Percentiles rank a stretch among this genome's conserved stretches.
These are phyloP conservation scores for Cryptotermes secundus DNA, from an alignment of 1,140 invertebrate genomes.

Conservation along the genomic window DNA sequence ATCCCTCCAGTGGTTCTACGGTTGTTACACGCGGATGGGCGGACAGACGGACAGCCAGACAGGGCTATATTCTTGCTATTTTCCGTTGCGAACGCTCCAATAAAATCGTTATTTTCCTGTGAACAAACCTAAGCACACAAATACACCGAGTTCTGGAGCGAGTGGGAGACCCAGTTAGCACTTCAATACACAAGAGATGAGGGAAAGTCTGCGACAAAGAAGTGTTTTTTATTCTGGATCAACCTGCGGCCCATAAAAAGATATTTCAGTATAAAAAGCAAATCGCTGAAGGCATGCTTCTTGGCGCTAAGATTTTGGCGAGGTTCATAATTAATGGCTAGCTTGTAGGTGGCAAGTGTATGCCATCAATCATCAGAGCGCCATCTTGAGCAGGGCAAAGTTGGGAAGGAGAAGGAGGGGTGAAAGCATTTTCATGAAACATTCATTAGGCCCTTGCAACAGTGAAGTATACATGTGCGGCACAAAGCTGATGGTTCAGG, in stretches of 20 bases:
- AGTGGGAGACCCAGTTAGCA: too few relatives aligned
- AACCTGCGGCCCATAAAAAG: not conserved
- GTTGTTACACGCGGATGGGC: too few relatives aligned
- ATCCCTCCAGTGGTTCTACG: too few relatives aligned
- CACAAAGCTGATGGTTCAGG: not conserved
- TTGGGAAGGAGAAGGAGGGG: not conserved
- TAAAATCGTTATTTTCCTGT: too few relatives aligned
- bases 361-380: slow-evolving; percentile 29
- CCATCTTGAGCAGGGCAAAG: slow-evolving; percentile 25
- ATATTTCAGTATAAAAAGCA: not conserved
- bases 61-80: too few relatives aligned
- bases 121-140: too few relatives aligned
- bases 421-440: slow-evolving; percentile 13
- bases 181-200: too few relatives aligned
- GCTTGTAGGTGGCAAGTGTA: slow-evolving; percentile 29
- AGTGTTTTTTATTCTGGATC: not conserved
- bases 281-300: slow-evolving; percentile 28
- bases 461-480: not conserved
- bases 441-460: not conserved
- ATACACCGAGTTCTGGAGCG: too few relatives aligned
- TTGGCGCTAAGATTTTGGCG: slow-evolving; percentile 26
- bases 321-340: slow-evolving; percentile 30
- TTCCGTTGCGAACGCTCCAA: too few relatives aligned
- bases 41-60: too few relatives aligned
- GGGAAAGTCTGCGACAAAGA: not conserved